These are phyloP conservation scores for Sciaenops ocellatus DNA, from an alignment of 2,797 vertebrate species.

Conservation along the genomic window DNA sequence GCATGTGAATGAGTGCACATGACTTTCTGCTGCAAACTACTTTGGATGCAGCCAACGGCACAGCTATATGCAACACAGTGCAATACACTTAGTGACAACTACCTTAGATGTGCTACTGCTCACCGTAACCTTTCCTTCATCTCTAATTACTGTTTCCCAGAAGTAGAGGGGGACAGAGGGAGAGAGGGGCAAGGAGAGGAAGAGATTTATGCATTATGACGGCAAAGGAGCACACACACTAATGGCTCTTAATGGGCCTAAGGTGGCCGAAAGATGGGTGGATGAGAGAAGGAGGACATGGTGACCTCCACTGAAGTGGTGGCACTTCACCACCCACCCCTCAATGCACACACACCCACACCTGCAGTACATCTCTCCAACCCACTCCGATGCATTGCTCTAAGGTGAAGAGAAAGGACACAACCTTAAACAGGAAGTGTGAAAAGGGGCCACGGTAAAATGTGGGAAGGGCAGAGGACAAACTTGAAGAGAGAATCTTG, in stretches of 20 bases:
- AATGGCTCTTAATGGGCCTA: constrained; percentile 86
- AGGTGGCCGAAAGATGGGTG: constrained; percentile 80
- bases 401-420: constrained; percentile 56
- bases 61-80: constrained; percentile 60
- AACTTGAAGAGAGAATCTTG: constrained; percentile 43
- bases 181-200: constrained; percentile 67
- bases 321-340: constrained; percentile 89
- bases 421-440: constrained; percentile 62
- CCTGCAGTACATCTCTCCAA: constrained; percentile 88
- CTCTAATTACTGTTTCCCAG: constrained; percentile 79
- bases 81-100: constrained; percentile 70
- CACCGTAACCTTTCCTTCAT: constrained; percentile 81
- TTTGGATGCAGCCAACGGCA: constrained; percentile 62
- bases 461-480: constrained; percentile 18
- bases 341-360: constrained; percentile 87
- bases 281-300: constrained; percentile 86
- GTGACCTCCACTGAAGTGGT: constrained; percentile 95
- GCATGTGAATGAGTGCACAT: constrained; percentile 29
- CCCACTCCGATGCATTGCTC: constrained; percentile 73
- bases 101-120: constrained; percentile 74
- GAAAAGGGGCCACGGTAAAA: constrained; percentile 53
- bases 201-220: constrained; percentile 88
- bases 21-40: constrained; percentile 39
- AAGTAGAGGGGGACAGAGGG: constrained; percentile 70
- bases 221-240: constrained; percentile 86